A percentile compares a stretch with the other conserved stretches of the same genome.
phyloP scores from a whole-genome alignment of 2,888 invertebrate species.

The Nycteola revayana region DNA sequence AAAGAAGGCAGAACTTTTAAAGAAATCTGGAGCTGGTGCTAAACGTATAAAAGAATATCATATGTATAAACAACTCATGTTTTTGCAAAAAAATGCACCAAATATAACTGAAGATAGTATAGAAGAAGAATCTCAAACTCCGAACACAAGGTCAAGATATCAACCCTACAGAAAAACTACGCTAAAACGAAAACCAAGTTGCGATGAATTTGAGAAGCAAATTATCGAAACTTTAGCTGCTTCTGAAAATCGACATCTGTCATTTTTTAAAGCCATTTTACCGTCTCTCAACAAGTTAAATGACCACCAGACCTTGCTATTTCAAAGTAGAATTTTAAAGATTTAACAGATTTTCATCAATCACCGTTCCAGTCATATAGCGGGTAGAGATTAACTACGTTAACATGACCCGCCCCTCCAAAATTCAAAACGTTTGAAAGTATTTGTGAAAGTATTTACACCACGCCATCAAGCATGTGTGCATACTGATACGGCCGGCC shows the following conservation, averaged over 20 bases:
- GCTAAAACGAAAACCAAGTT: conserved; percentile 12
- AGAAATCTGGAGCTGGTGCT: conserved; percentile 18
- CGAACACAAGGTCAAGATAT: conserved; percentile 12
- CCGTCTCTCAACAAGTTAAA: conserved; percentile 13
- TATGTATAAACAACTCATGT: conserved; percentile 18
- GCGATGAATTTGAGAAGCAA: conserved; percentile 14
- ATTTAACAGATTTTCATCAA: conserved; percentile 17
- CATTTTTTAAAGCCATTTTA: conserved; percentile 14
- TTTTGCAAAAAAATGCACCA: conserved; percentile 20
- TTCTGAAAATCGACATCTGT: conserved; percentile 14
- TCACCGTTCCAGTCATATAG: conserved; percentile 8
- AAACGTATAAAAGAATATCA: conserved; percentile 15
- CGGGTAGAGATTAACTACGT: too few species aligned
- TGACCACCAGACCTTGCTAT: conserved; percentile 14
- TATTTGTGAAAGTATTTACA: too few species aligned
- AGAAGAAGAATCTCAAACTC: conserved; percentile 13
- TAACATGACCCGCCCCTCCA: too few species aligned
- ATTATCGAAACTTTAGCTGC: conserved; percentile 11
- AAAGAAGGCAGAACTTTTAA: conserved; percentile 13
- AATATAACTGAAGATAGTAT: conserved; percentile 20
- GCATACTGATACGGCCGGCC: too few species aligned
- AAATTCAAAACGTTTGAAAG: too few species aligned
- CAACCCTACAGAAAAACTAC: conserved; percentile 13
- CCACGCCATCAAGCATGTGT: too few species aligned
- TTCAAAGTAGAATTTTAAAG: conserved; percentile 17